phyloP scores from a whole-genome alignment of 2,797 vertebrate genomes.

The Sciurus carolinensis region DNA sequence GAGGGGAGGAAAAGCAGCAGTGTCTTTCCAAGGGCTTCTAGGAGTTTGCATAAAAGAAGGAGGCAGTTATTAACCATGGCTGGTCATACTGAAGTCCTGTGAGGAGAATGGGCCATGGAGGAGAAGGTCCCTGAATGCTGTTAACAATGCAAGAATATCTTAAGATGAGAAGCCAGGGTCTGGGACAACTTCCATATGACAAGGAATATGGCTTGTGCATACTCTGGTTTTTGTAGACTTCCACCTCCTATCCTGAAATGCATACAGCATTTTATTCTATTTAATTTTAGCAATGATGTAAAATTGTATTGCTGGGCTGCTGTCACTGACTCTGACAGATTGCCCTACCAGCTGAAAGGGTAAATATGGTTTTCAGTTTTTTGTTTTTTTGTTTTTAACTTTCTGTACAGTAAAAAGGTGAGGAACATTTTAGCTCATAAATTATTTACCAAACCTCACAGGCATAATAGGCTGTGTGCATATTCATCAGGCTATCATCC shows the following conservation, averaged over 20 bases:
- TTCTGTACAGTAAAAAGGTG: slow-evolving; percentile 85
- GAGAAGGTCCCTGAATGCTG: neutral
- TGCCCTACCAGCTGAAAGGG: slow-evolving; percentile 72
- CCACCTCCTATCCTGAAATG: neutral
- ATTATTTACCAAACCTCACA: slow-evolving; percentile 89
- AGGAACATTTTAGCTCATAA: slow-evolving; percentile 87
- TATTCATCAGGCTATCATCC: slow-evolving; percentile 88
- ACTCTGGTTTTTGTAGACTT: slow-evolving; percentile 17
- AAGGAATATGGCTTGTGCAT: neutral
- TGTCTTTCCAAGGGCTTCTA: neutral
- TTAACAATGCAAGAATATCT: neutral
- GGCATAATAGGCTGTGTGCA: slow-evolving; percentile 87
- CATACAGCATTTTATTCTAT: slow-evolving; percentile 3
- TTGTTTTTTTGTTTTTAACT: slow-evolving; percentile 47
- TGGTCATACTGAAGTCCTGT: neutral
- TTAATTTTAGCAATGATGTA: slow-evolving; percentile 62
- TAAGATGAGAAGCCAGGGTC: slow-evolving; percentile 59
- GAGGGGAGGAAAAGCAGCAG: neutral
- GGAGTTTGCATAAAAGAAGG: slow-evolving; percentile 11
- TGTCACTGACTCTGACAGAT: slow-evolving; percentile 64
- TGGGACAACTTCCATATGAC: slow-evolving; percentile 21
- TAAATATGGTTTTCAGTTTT: slow-evolving; percentile 71
- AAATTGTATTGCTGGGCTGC: neutral
- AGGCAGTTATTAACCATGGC: neutral
- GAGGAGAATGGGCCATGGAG: neutral